These are phyloP conservation scores for Sweltsa coloradensis DNA, from an alignment of 1,140 invertebrate species.

Conservation along the genomic window DNA sequence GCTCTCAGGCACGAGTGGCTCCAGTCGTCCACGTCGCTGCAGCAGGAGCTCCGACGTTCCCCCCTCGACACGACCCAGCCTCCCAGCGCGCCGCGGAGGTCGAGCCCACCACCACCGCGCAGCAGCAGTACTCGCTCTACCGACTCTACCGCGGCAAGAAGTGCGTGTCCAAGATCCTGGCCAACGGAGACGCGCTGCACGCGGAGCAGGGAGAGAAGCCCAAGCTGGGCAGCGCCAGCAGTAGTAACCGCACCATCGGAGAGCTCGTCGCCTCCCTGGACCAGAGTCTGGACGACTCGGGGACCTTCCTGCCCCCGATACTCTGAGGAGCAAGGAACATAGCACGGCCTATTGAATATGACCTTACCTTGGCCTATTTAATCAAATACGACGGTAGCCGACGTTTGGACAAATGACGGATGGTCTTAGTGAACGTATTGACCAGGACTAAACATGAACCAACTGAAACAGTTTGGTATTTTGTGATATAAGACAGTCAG, in stretches of 20 bases:
- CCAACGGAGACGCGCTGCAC: constrained; percentile 9
- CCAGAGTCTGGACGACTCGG: constrained; percentile 47
- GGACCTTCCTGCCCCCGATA: constrained; percentile 51
- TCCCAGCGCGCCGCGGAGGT: constrained; percentile 25
- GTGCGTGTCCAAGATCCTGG: constrained; percentile 20
- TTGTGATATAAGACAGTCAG: no score
- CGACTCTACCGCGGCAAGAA: constrained; percentile 30
- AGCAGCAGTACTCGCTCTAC: constrained; percentile 28
- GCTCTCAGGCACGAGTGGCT: constrained; percentile 68
- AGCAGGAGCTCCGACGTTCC: constrained; percentile 26
- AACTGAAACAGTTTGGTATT: no score
- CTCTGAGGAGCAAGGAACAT: constrained; percentile 23
- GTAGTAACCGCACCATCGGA: constrained; percentile 25
- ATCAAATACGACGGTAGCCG: no score
- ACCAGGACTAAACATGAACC: no score
- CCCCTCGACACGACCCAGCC: constrained; percentile 25
- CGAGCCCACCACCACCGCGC: constrained; percentile 22
- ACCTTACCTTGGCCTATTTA: no score
- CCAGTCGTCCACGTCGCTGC: constrained; percentile 23
- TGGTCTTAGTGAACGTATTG: no score
- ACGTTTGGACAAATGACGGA: no score
- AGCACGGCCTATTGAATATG: no score
- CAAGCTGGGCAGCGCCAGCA: constrained; percentile 22
- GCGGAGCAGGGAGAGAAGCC: constrained; percentile 12
- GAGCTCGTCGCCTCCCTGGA: constrained; percentile 25